A percentile compares a stretch with the other conserved stretches of the same genome.
Conservation (phyloP, 2,797 vertebrate genomes). For the Novumbra hubbsi region DNA sequence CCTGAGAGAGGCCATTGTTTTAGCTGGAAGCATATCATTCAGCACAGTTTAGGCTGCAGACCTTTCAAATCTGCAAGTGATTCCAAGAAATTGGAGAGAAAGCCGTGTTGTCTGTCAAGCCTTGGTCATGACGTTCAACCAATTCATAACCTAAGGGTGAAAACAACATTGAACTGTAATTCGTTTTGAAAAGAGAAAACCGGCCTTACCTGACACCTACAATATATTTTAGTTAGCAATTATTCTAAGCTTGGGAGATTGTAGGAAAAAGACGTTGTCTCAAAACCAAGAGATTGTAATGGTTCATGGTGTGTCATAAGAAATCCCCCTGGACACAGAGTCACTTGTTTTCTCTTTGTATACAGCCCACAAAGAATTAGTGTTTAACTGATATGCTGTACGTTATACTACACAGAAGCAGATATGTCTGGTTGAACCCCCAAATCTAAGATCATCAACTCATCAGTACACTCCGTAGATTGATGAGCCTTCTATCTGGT, state of each 20-base stretch:
- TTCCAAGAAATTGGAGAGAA: slow-evolving; percentile 45
- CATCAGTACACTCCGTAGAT: background rate
- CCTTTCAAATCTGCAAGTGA: slow-evolving; percentile 58
- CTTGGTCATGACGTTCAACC: slow-evolving; percentile 54
- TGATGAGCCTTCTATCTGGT: background rate
- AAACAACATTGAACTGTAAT: slow-evolving; percentile 31
- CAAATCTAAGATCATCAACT: slow-evolving; percentile 31
- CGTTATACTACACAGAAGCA: slow-evolving; percentile 47
- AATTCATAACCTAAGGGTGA: slow-evolving; percentile 21
- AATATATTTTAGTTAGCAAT: slow-evolving; percentile 55
- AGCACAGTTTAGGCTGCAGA: slow-evolving; percentile 66
- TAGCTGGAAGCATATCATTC: slow-evolving; percentile 77
- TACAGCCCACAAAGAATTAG: slow-evolving; percentile 47
- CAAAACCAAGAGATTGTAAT: slow-evolving; percentile 29
- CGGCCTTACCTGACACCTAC: slow-evolving; percentile 41
- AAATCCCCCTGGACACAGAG: slow-evolving; percentile 27
- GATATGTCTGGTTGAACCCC: slow-evolving; percentile 40
- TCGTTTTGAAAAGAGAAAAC: slow-evolving; percentile 43
- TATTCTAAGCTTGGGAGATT: slow-evolving; percentile 13
- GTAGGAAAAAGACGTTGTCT: slow-evolving; percentile 50
- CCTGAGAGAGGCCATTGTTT: slow-evolving; percentile 69
- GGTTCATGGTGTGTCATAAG: slow-evolving; percentile 26
- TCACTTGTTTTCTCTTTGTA: slow-evolving; percentile 35
- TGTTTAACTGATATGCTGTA: slow-evolving; percentile 42
- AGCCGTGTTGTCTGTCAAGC: slow-evolving; percentile 58